Base-by-base conservation (phyloP, 2,113 vertebrate genomes). In the Tenebrosternarchus preto region DNA sequence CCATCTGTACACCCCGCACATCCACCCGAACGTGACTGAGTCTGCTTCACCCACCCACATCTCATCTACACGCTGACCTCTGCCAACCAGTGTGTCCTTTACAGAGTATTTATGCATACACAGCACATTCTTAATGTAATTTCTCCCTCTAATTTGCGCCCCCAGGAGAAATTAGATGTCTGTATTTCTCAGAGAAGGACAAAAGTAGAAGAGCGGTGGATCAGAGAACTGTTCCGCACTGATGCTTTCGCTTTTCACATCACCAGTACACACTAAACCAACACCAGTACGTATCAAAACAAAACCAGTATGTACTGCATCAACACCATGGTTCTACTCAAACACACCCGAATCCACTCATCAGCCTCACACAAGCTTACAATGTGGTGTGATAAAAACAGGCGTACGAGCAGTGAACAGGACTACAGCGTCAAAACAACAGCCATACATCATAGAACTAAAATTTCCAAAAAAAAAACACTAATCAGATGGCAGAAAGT, bases 1-100 rank as follows among this genome's bases (percentile, higher is more conserved):
- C 91, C 92, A 93, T 94, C 92, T 93, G 93, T 91, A 90, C 90
- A 89, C 88, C 89, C 82, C 83, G 84, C 86, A 50, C 43, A 15
- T 86, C 82, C 85, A 90, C 80, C 80, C 31, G 78, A 87, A 78
- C 83, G 74, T 59, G 73, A 64, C 74, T 81, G 79, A 86, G 87
- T 89, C 86, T 87, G 84, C 86, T 86, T 84, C 85, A 82, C 61
- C 69, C 82, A 82, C 57, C 76, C 69, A 24, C 20, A 86, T 66
- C 69, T 92, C 88, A 88, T 91, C 85, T 91, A 80, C 84, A 89
- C 86, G 86, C 80, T 88, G 90, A 92, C 91, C 92, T 91, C 91
- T 80, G 87, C 82, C 86, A 87, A 85, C 80, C 72, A 31, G 64
- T 82, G 73, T 87, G 89, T 90, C 90, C 88, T 91, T 88, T 90